Percentiles rank a stretch among this genome's conserved stretches.
These are phyloP conservation scores for Andricus curvator DNA, from an alignment of 2,888 invertebrate species.

Conservation along the genomic window DNA sequence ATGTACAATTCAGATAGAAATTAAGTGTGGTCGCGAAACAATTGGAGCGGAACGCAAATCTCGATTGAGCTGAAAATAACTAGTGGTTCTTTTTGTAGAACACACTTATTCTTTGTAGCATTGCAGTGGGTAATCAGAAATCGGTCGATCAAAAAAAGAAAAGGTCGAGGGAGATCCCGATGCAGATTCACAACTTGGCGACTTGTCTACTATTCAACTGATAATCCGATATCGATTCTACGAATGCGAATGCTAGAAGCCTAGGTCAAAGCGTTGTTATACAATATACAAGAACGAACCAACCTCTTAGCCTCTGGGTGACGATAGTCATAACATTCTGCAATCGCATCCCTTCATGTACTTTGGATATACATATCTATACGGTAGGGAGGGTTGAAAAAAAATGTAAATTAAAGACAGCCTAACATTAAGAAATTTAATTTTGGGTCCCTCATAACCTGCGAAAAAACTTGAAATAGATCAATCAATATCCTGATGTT, in stretches of 20 bases:
- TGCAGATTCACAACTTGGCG: constrained; percentile 45
- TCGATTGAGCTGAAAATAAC: constrained; percentile 4
- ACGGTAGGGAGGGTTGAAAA: too few relatives aligned
- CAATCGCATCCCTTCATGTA: neutral
- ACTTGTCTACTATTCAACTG: constrained; percentile 61
- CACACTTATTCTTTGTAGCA: neutral
- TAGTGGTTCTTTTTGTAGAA: neutral
- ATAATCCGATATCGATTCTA: constrained; percentile 63
- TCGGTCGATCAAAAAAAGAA: constrained; percentile 43
- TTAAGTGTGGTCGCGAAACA: neutral
- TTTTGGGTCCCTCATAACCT: too few relatives aligned
- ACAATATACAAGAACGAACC: neutral
- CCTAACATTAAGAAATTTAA: too few relatives aligned
- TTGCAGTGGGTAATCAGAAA: constrained; percentile 28
- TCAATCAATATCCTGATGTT: too few relatives aligned
- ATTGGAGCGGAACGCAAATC: constrained; percentile 31
- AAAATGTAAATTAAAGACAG: too few relatives aligned
- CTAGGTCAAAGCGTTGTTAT: constrained; percentile 3
- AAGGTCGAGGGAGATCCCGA: constrained; percentile 46
- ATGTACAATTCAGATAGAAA: neutral
- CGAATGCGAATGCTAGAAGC: constrained; percentile 50
- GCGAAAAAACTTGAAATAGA: too few relatives aligned
- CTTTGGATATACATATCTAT: neutral
- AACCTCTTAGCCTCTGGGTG: neutral
- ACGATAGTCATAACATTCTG: neutral